Base-by-base conservation (phyloP, 2,797 vertebrate species). In the Schizopygopsis pylzovi region DNA sequence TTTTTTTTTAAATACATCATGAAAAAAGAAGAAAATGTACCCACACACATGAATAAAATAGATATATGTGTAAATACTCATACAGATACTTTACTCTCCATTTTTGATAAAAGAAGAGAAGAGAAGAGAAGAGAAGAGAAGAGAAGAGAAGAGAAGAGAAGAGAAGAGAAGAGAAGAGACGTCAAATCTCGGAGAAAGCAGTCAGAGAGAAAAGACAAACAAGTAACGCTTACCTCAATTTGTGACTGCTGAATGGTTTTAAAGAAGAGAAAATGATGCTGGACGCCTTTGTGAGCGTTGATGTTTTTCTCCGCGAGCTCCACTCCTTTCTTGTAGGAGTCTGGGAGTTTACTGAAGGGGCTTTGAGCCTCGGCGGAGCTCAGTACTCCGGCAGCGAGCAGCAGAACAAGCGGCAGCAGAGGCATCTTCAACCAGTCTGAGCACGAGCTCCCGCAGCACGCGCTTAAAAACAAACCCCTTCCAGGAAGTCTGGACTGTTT, bases 241-340 rank as follows among this genome's bases (percentile, higher is more conserved):
- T 91, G 90, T 0, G 87, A 90, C 82, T 90, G 90, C 0, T 83
- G 54, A 80, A 94, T 1, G 61, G 41, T 94, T 71, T 77, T 96
- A 47, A 91, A 86, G 90, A 93, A 96, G 54, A 88, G 92, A 84
- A 95, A 95, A 91, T 95, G 94, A 54, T 93, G 90, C 0, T 89
- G 88, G 6, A 95, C 85, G 5, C 75, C 82, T 0, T 22, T 0
- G 11, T 94, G 92, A 2, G 89, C 77, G 79, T 80, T 75, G 3
- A 95, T 89, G 0, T 94, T 91, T 52, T 87, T 33, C 6, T 93
- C 7, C 0, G 91, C 90, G 49, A 95, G 88, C 41, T 93, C 91
- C 6, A 95, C 94, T 80, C 95, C 95, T 13, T 61, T 80, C 89
- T 33, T 92, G 89, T 92, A 89, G 45, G 13, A 2, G 0, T 82